Evolutionary conservation across 2,888 invertebrate species (phyloP), one percentile per base, ranked within the genome.

Genomic region (Eupelmus urozonus): DNA sequence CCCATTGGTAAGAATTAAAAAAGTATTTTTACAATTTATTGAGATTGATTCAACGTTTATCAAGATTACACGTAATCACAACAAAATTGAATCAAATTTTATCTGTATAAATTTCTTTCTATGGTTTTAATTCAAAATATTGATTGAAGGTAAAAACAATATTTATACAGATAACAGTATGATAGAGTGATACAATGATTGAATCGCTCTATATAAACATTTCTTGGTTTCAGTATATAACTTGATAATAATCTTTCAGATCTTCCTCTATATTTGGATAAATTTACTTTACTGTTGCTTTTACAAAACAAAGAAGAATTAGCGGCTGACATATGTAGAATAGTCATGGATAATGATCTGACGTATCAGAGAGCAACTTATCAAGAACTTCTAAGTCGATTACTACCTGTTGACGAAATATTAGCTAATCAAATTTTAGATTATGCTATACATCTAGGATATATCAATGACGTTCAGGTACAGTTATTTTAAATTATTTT

Each of bases 1-100:
- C 88, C 87, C 51, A 82, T 88, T 82, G 87, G 87, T 88, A 81
- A 85, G 83, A 45, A 42, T 57, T 23, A 7, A 20, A 11, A 65
- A 45, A n/a, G n/a, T n/a, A n/a, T n/a, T n/a, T n/a, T n/a, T n/a
- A n/a, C n/a, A n/a, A n/a, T 62, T 62, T 40, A 40, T 7, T n/a
- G n/a, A n/a, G n/a, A n/a, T n/a, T n/a, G n/a, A n/a, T n/a, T n/a
- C n/a, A n/a, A n/a, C n/a, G n/a, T n/a, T n/a, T n/a, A n/a, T n/a
- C n/a, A n/a, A n/a, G n/a, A n/a, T n/a, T n/a, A n/a, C n/a, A n/a
- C n/a, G n/a, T n/a, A n/a, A n/a, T n/a, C n/a, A n/a, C n/a, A n/a
- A n/a, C n/a, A n/a, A n/a, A n/a, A n/a, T n/a, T n/a, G n/a, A n/a
- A n/a, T n/a, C n/a, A n/a, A n/a, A n/a, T n/a, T n/a, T n/a, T n/a